Percentiles rank a stretch among this genome's conserved stretches.
phyloP scores from a whole-genome alignment of 1,140 invertebrate species.

The Drosophila ercepeae region DNA sequence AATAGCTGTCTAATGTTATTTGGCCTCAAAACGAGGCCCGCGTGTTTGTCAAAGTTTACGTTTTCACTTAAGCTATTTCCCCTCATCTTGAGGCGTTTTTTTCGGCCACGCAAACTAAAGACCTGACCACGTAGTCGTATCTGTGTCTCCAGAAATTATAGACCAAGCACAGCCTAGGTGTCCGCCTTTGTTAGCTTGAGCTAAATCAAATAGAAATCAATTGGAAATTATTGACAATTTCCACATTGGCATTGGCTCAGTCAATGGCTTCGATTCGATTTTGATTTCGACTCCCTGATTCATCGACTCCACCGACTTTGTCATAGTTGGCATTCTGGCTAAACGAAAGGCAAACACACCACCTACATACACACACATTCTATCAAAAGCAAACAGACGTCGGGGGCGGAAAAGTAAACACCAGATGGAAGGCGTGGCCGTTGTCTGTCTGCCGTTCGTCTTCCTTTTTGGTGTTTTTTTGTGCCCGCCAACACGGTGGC shows the following conservation, averaged over 20 bases:
- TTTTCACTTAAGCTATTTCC: conserved; percentile 52
- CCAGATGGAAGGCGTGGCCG: conserved; percentile 23
- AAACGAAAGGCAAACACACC: conserved; percentile 73
- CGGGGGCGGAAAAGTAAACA: conserved; percentile 62
- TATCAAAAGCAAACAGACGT: conserved; percentile 46
- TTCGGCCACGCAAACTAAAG: neutral
- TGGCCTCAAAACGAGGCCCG: conserved; percentile 45
- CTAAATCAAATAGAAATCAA: conserved; percentile 83
- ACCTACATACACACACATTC: conserved; percentile 8
- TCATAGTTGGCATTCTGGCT: conserved; percentile 63
- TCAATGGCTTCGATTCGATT: conserved; percentile 54
- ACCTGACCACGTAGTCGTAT: conserved; percentile 20
- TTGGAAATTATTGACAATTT: conserved; percentile 84
- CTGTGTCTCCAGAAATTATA: conserved; percentile 44
- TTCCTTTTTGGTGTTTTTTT: conserved; percentile 19
- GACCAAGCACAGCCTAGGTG: conserved; percentile 27
- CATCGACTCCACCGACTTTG: conserved; percentile 56
- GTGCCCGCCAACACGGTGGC: conserved; percentile 33
- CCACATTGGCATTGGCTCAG: conserved; percentile 77
- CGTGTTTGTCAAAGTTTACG: conserved; percentile 57
- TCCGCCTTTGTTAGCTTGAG: conserved; percentile 43
- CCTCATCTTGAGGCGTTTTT: neutral
- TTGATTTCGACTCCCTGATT: conserved; percentile 41
- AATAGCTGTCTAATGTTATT: conserved; percentile 76
- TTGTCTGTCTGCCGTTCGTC: conserved; percentile 31